These are phyloP conservation scores for Eonycteris spelaea DNA, from an alignment of 2,113 vertebrate species.

Conservation along the genomic window DNA sequence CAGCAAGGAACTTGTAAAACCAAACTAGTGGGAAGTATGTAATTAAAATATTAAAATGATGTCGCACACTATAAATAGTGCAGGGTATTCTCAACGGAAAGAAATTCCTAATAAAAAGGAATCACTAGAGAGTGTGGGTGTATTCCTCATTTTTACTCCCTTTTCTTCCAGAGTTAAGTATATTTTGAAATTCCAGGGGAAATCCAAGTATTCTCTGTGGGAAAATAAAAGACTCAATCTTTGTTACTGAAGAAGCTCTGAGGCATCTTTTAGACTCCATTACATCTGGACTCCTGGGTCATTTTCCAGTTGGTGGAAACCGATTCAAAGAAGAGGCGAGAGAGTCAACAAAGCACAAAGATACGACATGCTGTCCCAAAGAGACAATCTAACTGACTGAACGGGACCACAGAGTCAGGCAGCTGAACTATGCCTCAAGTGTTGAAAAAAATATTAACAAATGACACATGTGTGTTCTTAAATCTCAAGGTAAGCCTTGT, in stretches of 20 bases:
- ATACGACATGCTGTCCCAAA: neutral
- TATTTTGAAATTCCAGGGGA: slow-evolving; percentile 34
- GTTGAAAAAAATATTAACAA: neutral
- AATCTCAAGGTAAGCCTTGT: neutral
- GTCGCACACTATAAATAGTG: neutral
- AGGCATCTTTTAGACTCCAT: slow-evolving; percentile 27
- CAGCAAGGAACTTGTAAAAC: slow-evolving; percentile 12
- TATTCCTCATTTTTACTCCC: neutral
- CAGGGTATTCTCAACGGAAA: neutral
- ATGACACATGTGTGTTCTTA: neutral
- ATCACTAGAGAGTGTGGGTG: neutral
- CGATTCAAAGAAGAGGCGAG: neutral
- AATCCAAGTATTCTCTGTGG: neutral
- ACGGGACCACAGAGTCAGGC: neutral
- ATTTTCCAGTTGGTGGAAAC: slow-evolving; percentile 34
- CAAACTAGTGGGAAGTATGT: neutral
- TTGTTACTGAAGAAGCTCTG: neutral
- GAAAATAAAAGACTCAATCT: slow-evolving; percentile 35
- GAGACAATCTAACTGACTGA: slow-evolving; percentile 25
- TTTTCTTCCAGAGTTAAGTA: neutral
- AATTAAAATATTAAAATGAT: slow-evolving; percentile 30
- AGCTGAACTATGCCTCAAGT: neutral
- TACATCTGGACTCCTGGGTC: neutral
- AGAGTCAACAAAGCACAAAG: neutral
- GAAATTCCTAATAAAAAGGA: neutral